phyloP scores from a whole-genome alignment of 2,888 invertebrate genomes.

The Protophormia terraenovae region DNA sequence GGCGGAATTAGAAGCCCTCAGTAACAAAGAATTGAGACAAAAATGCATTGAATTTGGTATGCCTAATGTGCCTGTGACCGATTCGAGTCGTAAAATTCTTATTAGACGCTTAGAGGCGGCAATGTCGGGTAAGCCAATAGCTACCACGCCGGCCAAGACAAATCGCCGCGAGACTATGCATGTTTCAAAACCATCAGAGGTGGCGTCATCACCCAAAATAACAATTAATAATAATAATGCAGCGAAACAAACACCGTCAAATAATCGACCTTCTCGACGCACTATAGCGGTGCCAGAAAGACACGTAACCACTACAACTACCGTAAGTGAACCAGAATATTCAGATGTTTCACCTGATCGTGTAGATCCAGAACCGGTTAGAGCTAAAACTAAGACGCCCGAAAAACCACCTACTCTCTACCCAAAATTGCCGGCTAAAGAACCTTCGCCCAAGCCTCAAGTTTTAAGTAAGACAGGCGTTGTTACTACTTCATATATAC shows the following conservation, averaged over 20 bases:
- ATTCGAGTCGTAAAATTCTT: constrained; percentile 77
- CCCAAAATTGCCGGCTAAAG: constrained; percentile 55
- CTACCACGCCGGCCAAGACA: constrained; percentile 67
- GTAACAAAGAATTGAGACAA: constrained; percentile 75
- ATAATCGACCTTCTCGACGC: constrained; percentile 68
- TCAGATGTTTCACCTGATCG: constrained; percentile 64
- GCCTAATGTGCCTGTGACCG: constrained; percentile 79
- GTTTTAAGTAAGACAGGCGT: constrained; percentile 69
- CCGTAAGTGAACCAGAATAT: constrained; percentile 62
- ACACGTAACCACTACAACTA: constrained; percentile 51
- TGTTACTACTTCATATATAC: constrained; percentile 69
- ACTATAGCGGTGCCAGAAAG: constrained; percentile 71
- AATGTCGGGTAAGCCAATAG: constrained; percentile 72
- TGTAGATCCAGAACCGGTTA: constrained; percentile 51
- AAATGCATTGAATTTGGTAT: constrained; percentile 76
- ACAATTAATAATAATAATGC: constrained; percentile 47
- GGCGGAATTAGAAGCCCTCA: constrained; percentile 75
- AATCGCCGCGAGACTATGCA: constrained; percentile 77
- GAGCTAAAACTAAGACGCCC: constrained; percentile 61
- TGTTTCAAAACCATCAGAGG: constrained; percentile 62
- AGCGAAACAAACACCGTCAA: constrained; percentile 35
- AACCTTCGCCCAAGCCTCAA: constrained; percentile 52
- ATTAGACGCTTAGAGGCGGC: constrained; percentile 74
- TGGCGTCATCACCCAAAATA: constrained; percentile 68
- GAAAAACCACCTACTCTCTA: constrained; percentile 49